phyloP scores from a whole-genome alignment of 2,888 invertebrate species.

The Saturnia japonica region DNA sequence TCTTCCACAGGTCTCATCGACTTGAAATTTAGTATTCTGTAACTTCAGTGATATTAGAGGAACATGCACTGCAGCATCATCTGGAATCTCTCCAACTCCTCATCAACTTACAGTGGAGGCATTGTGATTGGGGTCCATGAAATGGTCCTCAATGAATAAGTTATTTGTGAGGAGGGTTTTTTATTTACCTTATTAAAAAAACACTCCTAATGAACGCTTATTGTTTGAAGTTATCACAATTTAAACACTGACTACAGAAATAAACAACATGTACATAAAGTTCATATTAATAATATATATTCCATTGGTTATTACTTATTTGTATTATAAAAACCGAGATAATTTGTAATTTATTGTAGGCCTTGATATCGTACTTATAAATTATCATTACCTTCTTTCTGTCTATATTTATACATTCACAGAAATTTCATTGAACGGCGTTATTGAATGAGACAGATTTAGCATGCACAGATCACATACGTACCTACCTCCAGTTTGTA shows the following conservation, averaged over 20 bases:
- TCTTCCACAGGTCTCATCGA: too few relatives aligned
- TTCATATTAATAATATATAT: not conserved
- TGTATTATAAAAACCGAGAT: slow-evolving; percentile 1
- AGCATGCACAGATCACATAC: not conserved
- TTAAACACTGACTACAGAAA: not conserved
- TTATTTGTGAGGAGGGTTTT: too few relatives aligned
- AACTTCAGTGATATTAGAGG: too few relatives aligned
- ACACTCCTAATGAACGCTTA: not conserved
- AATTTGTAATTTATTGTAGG: slow-evolving; percentile 8
- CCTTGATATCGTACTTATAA: not conserved
- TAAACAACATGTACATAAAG: not conserved
- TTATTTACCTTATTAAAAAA: too few relatives aligned
- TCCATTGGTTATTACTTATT: not conserved
- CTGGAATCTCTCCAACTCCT: too few relatives aligned
- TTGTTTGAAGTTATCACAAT: not conserved
- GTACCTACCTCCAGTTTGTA: too few relatives aligned
- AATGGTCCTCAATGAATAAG: too few relatives aligned
- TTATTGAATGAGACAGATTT: not conserved
- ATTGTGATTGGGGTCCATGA: too few relatives aligned
- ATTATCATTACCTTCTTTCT: not conserved
- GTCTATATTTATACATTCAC: slow-evolving; percentile 4
- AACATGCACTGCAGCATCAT: too few relatives aligned
- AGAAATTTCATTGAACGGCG: not conserved
- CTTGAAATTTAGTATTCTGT: too few relatives aligned
- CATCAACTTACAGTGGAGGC: too few relatives aligned